A percentile compares a stretch with the other conserved stretches of the same genome.
Conservation (phyloP, 2,113 vertebrate species). For the Poeciliopsis turrubarensis region DNA sequence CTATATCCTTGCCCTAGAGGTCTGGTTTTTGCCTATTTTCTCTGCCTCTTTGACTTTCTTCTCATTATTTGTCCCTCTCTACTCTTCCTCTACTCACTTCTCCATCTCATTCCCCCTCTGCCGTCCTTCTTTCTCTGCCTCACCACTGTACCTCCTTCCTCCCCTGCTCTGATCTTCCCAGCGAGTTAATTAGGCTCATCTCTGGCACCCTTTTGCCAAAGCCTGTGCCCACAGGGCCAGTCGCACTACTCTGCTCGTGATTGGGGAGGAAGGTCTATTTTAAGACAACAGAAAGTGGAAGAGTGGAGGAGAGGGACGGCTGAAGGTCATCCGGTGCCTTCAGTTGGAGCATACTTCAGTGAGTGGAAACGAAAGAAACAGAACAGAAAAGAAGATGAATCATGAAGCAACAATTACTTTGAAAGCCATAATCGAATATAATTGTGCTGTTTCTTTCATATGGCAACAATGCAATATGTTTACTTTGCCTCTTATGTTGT, state of each 20-base stretch:
- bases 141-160: constrained; percentile 12
- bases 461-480: neutral
- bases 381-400: constrained; percentile 1
- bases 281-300: constrained; percentile 71
- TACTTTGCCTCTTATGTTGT: neutral
- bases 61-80: constrained; percentile 63
- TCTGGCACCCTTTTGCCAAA: constrained; percentile 72
- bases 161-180: constrained; percentile 53
- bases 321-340: constrained; percentile 75
- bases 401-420: constrained; percentile 2
- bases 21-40: constrained; percentile 45
- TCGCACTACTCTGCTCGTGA: constrained; percentile 55
- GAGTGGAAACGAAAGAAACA: constrained; percentile 11
- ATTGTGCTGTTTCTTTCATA: neutral
- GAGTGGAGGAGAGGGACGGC: constrained; percentile 42
- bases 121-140: constrained; percentile 17
- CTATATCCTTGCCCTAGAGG: constrained; percentile 67
- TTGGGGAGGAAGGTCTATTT: constrained; percentile 70
- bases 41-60: constrained; percentile 52
- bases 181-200: constrained; percentile 83
- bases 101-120: constrained; percentile 56
- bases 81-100: constrained; percentile 51
- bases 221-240: constrained; percentile 72
- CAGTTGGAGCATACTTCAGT: constrained; percentile 42
- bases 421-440: neutral